These are phyloP conservation scores for Drosophila sucinea DNA, from an alignment of 1,140 invertebrate species.

Conservation along the genomic window DNA sequence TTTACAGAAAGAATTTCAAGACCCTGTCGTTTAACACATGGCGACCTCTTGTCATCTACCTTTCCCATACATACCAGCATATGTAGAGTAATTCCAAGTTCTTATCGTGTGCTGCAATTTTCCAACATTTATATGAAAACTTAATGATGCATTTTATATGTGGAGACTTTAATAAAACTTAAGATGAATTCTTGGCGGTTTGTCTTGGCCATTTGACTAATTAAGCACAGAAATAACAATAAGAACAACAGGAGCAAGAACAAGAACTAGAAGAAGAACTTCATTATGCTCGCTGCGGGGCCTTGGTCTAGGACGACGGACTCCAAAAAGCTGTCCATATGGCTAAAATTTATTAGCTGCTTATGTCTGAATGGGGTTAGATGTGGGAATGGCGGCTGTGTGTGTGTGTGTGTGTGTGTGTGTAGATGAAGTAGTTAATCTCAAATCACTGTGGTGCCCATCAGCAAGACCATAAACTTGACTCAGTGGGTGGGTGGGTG, in stretches of 20 bases:
- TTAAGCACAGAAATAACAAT: slow-evolving; percentile 45
- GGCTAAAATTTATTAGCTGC: slow-evolving; percentile 70
- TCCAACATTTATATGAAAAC: slow-evolving; percentile 20
- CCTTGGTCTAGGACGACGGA: not conserved
- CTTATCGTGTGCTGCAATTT: not conserved
- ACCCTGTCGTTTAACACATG: too few species aligned
- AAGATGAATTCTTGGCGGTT: slow-evolving; percentile 18
- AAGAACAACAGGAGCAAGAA: slow-evolving; percentile 21
- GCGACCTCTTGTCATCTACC: too few species aligned
- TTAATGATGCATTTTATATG: slow-evolving; percentile 53
- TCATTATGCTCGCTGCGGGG: slow-evolving; percentile 26
- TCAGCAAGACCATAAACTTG: slow-evolving; percentile 43
- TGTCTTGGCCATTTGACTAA: slow-evolving; percentile 41
- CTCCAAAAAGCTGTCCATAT: slow-evolving; percentile 41
- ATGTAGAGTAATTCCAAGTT: not conserved
- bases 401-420: slow-evolving; percentile 6
- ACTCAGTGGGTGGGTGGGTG: not conserved
- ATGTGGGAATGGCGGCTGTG: not conserved
- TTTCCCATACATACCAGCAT: not conserved
- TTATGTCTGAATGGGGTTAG: slow-evolving; percentile 31
- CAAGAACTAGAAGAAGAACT: slow-evolving; percentile 22
- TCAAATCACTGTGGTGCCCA: slow-evolving; percentile 48
- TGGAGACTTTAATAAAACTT: slow-evolving; percentile 36
- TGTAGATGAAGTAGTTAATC: slow-evolving; percentile 58
- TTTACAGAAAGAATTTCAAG: too few species aligned